These are phyloP conservation scores for Drosophila subsilvestris DNA, from an alignment of 2,888 invertebrate genomes.

Conservation along the genomic window DNA sequence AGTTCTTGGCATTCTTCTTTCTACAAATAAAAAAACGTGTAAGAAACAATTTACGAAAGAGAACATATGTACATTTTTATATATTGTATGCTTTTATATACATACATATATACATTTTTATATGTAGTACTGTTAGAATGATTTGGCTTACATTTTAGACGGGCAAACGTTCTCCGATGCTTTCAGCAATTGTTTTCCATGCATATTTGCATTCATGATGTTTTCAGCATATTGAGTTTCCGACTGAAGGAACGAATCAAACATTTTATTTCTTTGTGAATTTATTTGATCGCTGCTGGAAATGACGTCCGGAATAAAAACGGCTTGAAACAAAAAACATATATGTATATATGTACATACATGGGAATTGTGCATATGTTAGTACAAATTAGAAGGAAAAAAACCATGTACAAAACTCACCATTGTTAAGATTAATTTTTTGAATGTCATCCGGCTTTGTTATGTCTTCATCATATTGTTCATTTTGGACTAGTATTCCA, in stretches of 20 bases:
- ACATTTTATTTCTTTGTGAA: neutral
- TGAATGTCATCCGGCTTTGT: conserved; percentile 1
- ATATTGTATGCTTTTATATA: neutral
- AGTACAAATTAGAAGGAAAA: neutral
- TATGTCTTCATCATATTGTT: conserved; percentile 18
- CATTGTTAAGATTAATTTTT: conserved; percentile 7
- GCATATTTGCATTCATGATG: neutral
- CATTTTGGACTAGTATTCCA: conserved; percentile 26
- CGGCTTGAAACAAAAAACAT: neutral
- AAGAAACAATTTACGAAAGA: neutral
- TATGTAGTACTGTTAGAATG: neutral
- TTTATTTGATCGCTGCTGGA: neutral
- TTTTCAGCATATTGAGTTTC: neutral
- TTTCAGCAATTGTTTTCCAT: neutral
- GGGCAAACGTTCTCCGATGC: neutral
- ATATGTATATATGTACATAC: neutral
- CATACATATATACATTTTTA: neutral
- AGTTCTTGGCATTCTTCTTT: conserved; percentile 6
- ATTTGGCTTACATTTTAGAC: conserved; percentile 8
- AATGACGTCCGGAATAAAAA: neutral
- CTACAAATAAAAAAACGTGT: neutral
- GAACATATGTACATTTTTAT: neutral
- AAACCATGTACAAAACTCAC: neutral
- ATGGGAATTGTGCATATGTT: neutral
- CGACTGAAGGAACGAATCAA: neutral